These are phyloP conservation scores for Theocolax elegans DNA, from an alignment of 1,140 invertebrate genomes.

Conservation along the genomic window DNA sequence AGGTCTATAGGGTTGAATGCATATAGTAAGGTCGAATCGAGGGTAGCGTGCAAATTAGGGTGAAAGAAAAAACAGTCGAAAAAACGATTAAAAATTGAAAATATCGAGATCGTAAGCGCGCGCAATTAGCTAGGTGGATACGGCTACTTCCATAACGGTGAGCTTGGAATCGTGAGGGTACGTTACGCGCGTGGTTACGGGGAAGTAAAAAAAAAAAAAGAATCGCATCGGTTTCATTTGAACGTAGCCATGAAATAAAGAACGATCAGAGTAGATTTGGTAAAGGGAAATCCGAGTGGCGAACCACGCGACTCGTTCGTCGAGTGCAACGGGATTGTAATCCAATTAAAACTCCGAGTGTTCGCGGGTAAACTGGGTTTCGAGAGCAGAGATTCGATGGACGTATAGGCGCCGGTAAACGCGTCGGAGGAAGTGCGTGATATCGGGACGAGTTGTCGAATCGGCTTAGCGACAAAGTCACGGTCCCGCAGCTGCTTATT, in stretches of 20 bases:
- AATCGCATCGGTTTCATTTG: not conserved
- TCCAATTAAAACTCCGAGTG: slow-evolving; percentile 41
- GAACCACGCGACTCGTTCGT: not conserved
- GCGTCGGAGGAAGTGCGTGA: slow-evolving; percentile 15
- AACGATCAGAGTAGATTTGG: not conserved
- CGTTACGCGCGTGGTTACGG: too few species aligned
- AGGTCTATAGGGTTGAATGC: too few species aligned
- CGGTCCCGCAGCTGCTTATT: not conserved
- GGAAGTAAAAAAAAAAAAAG: not conserved
- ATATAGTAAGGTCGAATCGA: too few species aligned
- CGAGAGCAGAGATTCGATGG: not conserved
- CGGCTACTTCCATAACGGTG: too few species aligned
- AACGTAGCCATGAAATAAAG: not conserved
- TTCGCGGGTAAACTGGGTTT: slow-evolving; percentile 31
- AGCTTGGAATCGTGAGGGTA: too few species aligned
- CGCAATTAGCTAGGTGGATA: slow-evolving; percentile 7
- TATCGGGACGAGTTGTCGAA: slow-evolving; percentile 18
- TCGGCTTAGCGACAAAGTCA: slow-evolving; percentile 16
- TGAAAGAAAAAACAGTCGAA: too few species aligned
- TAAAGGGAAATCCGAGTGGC: not conserved
- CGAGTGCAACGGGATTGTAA: slow-evolving; percentile 39
- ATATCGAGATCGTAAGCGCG: not conserved
- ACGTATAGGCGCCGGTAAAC: slow-evolving; percentile 12
- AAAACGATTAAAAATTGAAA: too few species aligned
- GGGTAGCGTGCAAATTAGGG: too few species aligned